Percentiles rank a stretch among this genome's conserved stretches.
These are phyloP conservation scores for Aspidapion aeneum DNA, from an alignment of 2,888 invertebrate genomes.

Conservation along the genomic window DNA sequence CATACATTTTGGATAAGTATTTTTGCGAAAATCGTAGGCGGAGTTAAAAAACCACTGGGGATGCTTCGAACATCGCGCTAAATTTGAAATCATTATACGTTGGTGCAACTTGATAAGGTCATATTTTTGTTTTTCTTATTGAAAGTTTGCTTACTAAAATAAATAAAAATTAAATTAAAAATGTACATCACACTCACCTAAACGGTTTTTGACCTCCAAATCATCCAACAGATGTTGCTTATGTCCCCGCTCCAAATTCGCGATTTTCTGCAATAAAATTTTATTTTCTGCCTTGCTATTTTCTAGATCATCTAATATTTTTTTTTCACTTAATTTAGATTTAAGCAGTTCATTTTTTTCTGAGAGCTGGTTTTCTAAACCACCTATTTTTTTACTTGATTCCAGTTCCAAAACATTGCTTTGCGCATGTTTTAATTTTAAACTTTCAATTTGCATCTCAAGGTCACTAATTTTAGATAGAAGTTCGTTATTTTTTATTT, in stretches of 20 bases:
- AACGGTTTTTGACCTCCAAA: not conserved
- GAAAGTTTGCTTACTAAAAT: too few species aligned
- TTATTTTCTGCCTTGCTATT: not conserved
- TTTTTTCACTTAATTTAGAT: too few species aligned
- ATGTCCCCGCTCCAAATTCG: not conserved
- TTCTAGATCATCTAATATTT: constrained; percentile 20
- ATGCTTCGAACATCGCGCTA: too few species aligned
- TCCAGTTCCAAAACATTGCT: constrained; percentile 8
- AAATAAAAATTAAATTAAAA: too few species aligned
- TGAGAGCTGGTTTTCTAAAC: constrained; percentile 28
- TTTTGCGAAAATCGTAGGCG: too few species aligned
- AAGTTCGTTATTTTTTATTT: constrained; percentile 24
- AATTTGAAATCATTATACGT: too few species aligned
- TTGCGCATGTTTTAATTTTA: not conserved
- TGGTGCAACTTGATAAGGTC: too few species aligned
- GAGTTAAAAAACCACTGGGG: too few species aligned
- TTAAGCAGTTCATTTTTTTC: constrained; percentile 30
- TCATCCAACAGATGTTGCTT: not conserved
- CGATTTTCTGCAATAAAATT: not conserved
- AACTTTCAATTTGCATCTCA: constrained; percentile 1
- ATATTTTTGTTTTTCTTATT: too few species aligned
- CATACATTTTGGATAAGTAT: too few species aligned
- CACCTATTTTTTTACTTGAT: constrained; percentile 27
- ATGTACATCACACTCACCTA: too few species aligned
- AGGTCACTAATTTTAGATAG: constrained; percentile 8